A percentile compares a stretch with the other conserved stretches of the same genome.
Conservation (phyloP, 2,113 vertebrate genomes). For the Struthidea cinerea region DNA sequence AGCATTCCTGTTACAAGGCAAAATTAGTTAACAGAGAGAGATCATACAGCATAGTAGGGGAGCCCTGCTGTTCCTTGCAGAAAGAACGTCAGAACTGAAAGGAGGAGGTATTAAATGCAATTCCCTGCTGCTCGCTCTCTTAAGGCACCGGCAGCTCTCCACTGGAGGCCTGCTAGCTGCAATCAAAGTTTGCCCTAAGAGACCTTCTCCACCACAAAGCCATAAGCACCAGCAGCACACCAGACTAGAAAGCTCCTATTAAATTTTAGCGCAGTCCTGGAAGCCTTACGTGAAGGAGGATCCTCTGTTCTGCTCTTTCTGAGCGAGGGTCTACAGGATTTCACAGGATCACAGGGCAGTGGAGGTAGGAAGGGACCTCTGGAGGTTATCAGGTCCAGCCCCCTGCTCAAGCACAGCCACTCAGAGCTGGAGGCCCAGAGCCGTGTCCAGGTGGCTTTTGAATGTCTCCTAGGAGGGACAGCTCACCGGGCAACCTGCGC, state of each 20-base stretch:
- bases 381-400: background rate
- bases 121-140: constrained; percentile 34
- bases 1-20: background rate
- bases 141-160: constrained; percentile 31
- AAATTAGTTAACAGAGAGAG: constrained; percentile 5
- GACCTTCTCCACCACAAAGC: background rate
- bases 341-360: accelerated
- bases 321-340: background rate
- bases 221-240: background rate
- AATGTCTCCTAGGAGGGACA: background rate
- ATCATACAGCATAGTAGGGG: background rate
- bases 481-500: background rate
- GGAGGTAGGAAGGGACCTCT: background rate
- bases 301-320: background rate
- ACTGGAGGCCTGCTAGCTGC: constrained; percentile 10
- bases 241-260: background rate
- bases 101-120: constrained; percentile 19
- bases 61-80: constrained; percentile 33
- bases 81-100: constrained; percentile 11
- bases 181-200: constrained; percentile 17
- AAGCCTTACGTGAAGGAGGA: background rate
- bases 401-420: background rate
- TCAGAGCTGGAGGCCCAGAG: background rate
- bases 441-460: accelerated
- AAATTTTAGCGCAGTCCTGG: background rate